Evolutionary conservation across 2,888 invertebrate genomes (phyloP), one percentile per base, ranked within the genome.

Genomic region (Plebejus melissa): DNA sequence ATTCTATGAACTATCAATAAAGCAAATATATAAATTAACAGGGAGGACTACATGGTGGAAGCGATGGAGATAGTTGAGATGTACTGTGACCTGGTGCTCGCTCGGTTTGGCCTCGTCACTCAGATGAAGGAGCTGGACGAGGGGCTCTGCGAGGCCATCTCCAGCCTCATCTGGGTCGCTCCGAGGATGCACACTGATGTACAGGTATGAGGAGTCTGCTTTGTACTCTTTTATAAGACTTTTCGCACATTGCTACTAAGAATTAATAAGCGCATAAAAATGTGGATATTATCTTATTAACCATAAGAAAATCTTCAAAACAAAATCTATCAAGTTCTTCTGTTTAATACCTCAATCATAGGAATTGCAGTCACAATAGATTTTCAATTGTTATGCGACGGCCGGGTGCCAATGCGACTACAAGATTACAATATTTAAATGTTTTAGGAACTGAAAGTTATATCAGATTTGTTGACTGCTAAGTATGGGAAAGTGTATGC

Each of bases 21-120:
- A 58, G 58, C 2, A 58, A 58, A 58, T 58, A 6, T 58, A 58
- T 58, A 6, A n/a, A 65, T 65, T 13, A 65, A 46, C 6, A 96
- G 99, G 71, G 99, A 99, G 91, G 99, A 99, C 91, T 99, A 99
- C 88, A 95, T 99, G 90, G 99, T 99, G 3, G 99, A 99, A 91
- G 99, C 99, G 0, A 98, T 99, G 97, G 99, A 99, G 94, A 95
- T 99, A 77, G 96, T 99, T 0, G 99, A 99, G 94, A 99, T 99
- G 99, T 99, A 98, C 87, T 99, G 99, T 91, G 99, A 99, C 91
- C 94, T 99, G 75, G 89, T 99, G 70, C 90, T 99, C 75, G 99
- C 99, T 0, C 95, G 99, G 83, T 99, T 99, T 91, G 99, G 99
- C 0, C 94, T 99, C 11, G 96, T 99, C 75, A 98, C 98, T 69